Evolutionary conservation across 2,797 vertebrate genomes (phyloP), one percentile per base, ranked within the genome.

Genomic region (Anguilla pacifica): DNA sequence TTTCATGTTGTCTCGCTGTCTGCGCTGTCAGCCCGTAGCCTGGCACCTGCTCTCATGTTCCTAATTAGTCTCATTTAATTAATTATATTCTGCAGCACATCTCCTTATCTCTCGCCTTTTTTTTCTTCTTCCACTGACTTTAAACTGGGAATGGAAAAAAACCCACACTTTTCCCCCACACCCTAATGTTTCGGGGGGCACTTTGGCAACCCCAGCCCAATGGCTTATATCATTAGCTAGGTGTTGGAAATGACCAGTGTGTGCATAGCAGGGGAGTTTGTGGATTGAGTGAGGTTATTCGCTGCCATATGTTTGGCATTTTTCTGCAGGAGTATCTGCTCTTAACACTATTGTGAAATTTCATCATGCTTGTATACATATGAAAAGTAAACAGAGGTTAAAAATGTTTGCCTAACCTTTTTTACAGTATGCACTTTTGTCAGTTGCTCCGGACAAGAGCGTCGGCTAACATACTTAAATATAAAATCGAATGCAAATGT

Each of bases 51-150:
- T 97, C 96, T 96, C 95, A 94, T 95, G 94, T 96, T 97, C 95
- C 96, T 97, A 97, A 97, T 97, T 97, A 97, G 96, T 96, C 95
- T 94, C 93, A 95, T 97, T 97, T 97, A 96, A 96, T 97, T 97
- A 96, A 97, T 96, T 96, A 97, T 96, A 97, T 96, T 95, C 95
- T 90, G 93, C 96, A 93, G 94, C 94, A 93, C 94, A 94, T 95
- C 95, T 93, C 92, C 93, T 94, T 92, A 92, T 94, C 93, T 92
- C 90, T 92, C 86, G 90, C 90, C 89, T 90, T 92, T 93, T 35
- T 92, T 93, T 93, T 86, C 91, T 93, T 86, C 19, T 70, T 61
- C 67, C 86, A 61, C 67, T 61, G 72, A 81, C 88, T 89, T 89
- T 89, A 89, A 85, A 87, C 85, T 85, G 83, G 84, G 51, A 81